Conservation (phyloP, 1,140 invertebrate species). For the Melipona quadrifasciata region DNA sequence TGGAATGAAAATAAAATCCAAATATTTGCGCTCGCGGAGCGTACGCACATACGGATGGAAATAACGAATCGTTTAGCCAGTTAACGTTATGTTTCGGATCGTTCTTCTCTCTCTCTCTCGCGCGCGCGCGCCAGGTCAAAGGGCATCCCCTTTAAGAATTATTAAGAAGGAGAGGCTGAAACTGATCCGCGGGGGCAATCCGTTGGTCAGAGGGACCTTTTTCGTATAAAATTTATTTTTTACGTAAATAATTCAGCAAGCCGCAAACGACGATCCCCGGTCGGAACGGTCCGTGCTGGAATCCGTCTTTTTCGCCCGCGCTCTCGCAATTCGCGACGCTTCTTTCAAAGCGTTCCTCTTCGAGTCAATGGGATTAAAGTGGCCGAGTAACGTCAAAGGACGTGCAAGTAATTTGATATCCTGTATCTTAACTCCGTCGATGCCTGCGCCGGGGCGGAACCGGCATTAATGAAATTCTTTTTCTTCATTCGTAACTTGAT, state of each 20-base stretch:
- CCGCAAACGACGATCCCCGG: constrained; percentile 36
- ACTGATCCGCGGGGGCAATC: neutral
- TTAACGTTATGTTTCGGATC: neutral
- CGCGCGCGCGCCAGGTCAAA: neutral
- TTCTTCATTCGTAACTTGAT: constrained; percentile 2
- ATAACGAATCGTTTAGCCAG: neutral
- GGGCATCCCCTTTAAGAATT: neutral
- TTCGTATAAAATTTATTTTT: constrained; percentile 51
- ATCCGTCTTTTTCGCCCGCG: constrained; percentile 41
- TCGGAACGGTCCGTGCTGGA: constrained; percentile 23
- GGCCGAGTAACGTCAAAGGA: constrained; percentile 57
- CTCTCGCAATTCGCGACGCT: constrained; percentile 39
- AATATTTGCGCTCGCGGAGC: neutral
- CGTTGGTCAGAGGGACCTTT: neutral
- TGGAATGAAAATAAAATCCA: neutral
- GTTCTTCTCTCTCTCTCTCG: neutral
- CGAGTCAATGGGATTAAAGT: constrained; percentile 64
- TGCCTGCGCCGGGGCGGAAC: constrained; percentile 27
- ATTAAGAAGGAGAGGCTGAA: neutral
- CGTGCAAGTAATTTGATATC: constrained; percentile 60
- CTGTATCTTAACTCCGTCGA: constrained; percentile 36
- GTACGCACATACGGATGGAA: neutral
- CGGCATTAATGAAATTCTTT: constrained; percentile 47
- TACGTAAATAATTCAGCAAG: constrained; percentile 62
- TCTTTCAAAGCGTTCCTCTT: constrained; percentile 58